Evolutionary conservation across 2,113 vertebrate species (phyloP), one percentile per base, ranked within the genome.

Genomic region (Gila orcuttii): DNA sequence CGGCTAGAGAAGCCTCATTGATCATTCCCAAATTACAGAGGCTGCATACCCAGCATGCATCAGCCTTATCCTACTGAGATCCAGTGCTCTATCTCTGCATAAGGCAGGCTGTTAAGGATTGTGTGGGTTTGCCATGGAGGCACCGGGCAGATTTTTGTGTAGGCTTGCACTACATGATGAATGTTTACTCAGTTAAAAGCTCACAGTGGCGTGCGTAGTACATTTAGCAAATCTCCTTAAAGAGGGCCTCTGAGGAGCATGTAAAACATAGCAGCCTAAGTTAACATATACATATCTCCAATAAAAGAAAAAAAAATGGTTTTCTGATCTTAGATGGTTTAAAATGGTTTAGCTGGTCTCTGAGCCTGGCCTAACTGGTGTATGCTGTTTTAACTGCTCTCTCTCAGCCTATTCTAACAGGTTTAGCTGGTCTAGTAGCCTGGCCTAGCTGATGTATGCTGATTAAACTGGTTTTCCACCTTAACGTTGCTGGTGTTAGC

Each of bases 1-100:
- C 3, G 33, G 33, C 31, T 73, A n/a, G 68, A 83, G 66, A 42
- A 83, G 50, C 66, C 47, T 73, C 81, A 83, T 73, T 83, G 81
- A 83, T 83, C 81, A 83, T 83, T 83, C 81, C 64, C 50, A 83
- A 83, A 83, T 83, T 83, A 83, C 81, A 36, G 50, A 73, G 50
- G 81, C 64, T 83, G 81, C 33, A 39, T 59, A 83, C 19, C 81
- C 81, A 39, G 81, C 66, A 83, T 83, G 50, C 66, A 83, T 59
- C 81, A 83, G 81, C 50, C 19, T 19, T 31, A 52, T 83, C 81
- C 28, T 55, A 68, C 62, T 57, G 23, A 73, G 47, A 39, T 83
- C 68, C 42, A 82, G 79, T 52, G 62, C 79, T 55, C 45, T 71
- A 69, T 69, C 45, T 82, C 64, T 69, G 80, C 50, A 73, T 55